Evolutionary conservation across 2,888 invertebrate species (phyloP), one percentile per base, ranked within the genome.

Genomic region (Deilephila porcellus): DNA sequence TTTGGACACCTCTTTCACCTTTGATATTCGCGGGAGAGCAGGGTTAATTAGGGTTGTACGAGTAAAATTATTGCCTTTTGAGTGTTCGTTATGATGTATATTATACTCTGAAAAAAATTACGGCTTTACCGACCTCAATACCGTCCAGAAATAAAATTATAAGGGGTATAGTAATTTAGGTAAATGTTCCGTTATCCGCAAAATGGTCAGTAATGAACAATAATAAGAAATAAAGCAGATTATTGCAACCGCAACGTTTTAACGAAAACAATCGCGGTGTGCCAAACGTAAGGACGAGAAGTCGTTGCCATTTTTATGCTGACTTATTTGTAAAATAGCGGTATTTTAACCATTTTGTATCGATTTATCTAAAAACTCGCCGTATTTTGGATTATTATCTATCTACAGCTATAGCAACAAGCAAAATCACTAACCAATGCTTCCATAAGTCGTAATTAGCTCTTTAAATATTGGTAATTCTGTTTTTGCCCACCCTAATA

Each of bases 211-310:
- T 7, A 25, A 56, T 37, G 56, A 25, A 20, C 53, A 8, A 20
- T 60, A 64, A 72, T 56, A 64, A 64, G 56, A 56, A 56, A 34
- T 25, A 64, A 72, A 64, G 53, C 53, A 56, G 64, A 64, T 20
- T 32, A 63, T 25, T 14, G 25, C 20, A n/a, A 70, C 70, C 70
- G 19, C 70, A 70, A 19, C 3, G 53, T 53, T 63, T 25, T 52
- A 20, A 37, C 56, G 17, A 34, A 72, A 56, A 64, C 72, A 45
- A 56, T 72, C 59, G 72, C 56, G 56, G 72, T 63, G n/a, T 29
- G 45, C 14, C 53, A 19, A 64, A 17, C 19, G 19, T 20, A 64
- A n/a, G 19, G 37, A 37, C 20, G 37, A 63, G 64, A 45, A 4
- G 14, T 25, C 25, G 3, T 17, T 56, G n/a, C 20, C 59, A n/a